Conservation (phyloP, 92 coral and sea anemone species). For the Parazoanthus atlanticus region DNA sequence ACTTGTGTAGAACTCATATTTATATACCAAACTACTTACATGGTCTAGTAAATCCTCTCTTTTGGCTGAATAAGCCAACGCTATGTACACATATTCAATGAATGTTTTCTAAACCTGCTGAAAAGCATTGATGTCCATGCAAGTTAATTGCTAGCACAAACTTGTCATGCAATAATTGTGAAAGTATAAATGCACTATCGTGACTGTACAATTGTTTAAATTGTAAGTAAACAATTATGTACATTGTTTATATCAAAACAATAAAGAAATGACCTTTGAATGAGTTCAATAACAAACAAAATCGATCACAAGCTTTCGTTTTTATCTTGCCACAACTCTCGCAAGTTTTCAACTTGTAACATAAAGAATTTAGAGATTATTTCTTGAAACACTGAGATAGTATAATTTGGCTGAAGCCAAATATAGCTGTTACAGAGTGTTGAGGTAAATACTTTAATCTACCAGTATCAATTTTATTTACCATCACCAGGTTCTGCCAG, state of each 20-base stretch:
- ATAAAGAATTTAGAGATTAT: background rate
- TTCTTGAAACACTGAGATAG: background rate
- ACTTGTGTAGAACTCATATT: background rate
- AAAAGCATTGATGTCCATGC: background rate
- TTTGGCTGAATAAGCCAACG: background rate
- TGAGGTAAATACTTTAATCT: background rate
- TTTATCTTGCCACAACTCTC: background rate
- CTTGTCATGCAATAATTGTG: background rate
- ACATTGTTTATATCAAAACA: too few species aligned
- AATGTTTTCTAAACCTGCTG: background rate
- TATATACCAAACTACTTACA: conserved; percentile 14
- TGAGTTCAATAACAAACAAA: too few species aligned
- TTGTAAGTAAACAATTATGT: too few species aligned
- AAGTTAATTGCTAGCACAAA: background rate
- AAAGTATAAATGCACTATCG: too few species aligned
- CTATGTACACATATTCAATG: conserved; percentile 14
- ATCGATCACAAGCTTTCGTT: too few species aligned
- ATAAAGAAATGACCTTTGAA: too few species aligned
- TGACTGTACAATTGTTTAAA: too few species aligned
- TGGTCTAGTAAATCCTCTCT: conserved; percentile 7
- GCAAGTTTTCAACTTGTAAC: background rate
- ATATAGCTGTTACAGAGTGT: background rate
- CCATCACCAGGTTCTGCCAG: background rate
- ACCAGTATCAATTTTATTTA: background rate
- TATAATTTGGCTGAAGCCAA: background rate